Evolutionary conservation across 1,140 invertebrate genomes (phyloP), one percentile per base, ranked within the genome.

Genomic region (Meloidogyne hapla): DNA sequence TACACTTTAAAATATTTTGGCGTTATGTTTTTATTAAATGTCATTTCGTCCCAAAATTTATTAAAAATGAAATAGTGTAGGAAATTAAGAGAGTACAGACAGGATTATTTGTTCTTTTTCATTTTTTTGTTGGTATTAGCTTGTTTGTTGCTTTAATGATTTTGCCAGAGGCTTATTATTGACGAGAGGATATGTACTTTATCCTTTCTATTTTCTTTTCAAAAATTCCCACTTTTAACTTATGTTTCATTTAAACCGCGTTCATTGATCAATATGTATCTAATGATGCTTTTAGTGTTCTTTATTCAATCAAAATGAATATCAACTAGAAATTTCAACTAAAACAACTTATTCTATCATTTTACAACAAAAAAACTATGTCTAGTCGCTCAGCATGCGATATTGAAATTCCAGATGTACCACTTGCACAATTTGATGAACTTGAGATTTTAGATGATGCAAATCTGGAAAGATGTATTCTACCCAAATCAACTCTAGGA

Each of bases 401-500:
- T 67, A 26, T 81, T 33, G 68, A 33, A 40, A 74, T 82, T 25
- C 81, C 81, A 13, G 80, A 83, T 74, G 80, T 83, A 23, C 81
- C 81, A n/a, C 72, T 83, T 25, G 81, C 81, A 13, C 71, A 77
- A 48, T 64, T 81, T 45, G 81, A 83, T 15, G 83, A 84, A 21
- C 67, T 71, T n/a, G 45, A 72, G 13, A 1, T 38, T 26, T 10
- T 23, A 28, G 38, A 71, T 38, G 38, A 56, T 38, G 56, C 18
- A 61, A 70, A 70, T 25, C 40, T 45, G 1, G 48, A 56, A 6
- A 56, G 48, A 56, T n/a, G 48, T 56, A n/a, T 56, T 21, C n/a
- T 56, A n/a, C 48, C 48, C 5, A 56, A 56, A 56, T 56, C 48
- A 56, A 56, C 18, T 56, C 48, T 56, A 18, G 45, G 45, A 48